Evolutionary conservation across 2,797 vertebrate genomes (phyloP).

Genomic region (Margarornis squamiger): DNA sequence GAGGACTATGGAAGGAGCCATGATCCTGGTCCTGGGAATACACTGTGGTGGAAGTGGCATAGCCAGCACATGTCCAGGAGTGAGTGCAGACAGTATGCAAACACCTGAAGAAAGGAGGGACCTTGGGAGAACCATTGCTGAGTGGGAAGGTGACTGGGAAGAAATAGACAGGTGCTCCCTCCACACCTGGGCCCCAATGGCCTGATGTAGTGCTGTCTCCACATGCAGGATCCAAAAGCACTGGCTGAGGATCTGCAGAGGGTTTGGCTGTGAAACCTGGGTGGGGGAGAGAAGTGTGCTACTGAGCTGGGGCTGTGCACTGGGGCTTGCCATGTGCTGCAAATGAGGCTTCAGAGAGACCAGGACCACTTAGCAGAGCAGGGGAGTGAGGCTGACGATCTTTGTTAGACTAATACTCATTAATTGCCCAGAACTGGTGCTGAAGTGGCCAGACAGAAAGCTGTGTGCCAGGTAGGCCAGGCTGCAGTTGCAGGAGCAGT

Average conservation of each 20-base stretch:
- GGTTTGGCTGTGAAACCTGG: neutral
- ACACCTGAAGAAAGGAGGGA: neutral
- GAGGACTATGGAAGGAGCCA: neutral
- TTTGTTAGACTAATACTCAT: neutral
- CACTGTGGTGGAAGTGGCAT: rapidly evolving
- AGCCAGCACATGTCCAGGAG: neutral
- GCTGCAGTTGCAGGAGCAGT: neutral
- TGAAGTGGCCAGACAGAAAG: neutral
- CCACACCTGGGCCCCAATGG: neutral
- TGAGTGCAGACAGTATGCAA: neutral
- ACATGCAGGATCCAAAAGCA: neutral
- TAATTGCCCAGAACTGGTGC: neutral
- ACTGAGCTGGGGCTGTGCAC: rapidly evolving
- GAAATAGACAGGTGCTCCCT: neutral
- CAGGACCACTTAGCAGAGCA: neutral
- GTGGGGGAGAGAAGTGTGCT: neutral
- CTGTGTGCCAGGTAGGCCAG: neutral
- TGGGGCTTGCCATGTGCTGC: neutral
- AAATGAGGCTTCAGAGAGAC: neutral
- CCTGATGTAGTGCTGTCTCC: neutral
- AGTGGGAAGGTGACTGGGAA: neutral
- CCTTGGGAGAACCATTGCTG: neutral
- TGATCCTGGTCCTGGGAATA: neutral
- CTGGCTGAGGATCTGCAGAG: neutral
- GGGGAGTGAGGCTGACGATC: neutral